Conservation (phyloP, 2,797 vertebrate genomes). For the Cynopterus sphinx region DNA sequence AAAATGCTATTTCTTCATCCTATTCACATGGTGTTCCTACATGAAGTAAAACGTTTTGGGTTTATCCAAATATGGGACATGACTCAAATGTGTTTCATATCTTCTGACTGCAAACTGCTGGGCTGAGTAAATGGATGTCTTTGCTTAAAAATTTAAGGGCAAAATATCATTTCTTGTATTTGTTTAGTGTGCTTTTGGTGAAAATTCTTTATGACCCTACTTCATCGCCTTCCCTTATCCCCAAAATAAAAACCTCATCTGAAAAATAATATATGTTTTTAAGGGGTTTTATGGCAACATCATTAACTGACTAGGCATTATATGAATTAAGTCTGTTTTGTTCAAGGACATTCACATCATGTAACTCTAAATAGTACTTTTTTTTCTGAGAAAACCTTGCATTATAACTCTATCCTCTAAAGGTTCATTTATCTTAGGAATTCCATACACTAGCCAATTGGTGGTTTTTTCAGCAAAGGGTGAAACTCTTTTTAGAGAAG, state of each 20-base stretch:
- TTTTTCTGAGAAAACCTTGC: not conserved
- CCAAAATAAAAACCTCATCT: not conserved
- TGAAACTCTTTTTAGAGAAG: not conserved
- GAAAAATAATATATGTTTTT: not conserved
- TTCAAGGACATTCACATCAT: not conserved
- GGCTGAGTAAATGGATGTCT: not conserved
- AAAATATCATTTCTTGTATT: not conserved
- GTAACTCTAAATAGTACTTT: not conserved
- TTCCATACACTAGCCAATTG: not conserved
- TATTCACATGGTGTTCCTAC: not conserved
- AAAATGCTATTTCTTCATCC: not conserved
- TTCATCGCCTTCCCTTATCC: not conserved
- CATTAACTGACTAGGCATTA: not conserved
- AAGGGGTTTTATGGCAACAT: not conserved
- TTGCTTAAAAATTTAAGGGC: not conserved
- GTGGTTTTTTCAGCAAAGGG: not conserved
- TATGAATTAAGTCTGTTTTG: not conserved
- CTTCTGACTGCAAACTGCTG: not conserved
- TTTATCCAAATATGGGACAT: not conserved
- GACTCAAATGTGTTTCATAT: not conserved
- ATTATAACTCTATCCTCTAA: not conserved
- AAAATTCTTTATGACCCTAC: not conserved
- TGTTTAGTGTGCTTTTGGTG: not conserved
- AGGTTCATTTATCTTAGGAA: not conserved
- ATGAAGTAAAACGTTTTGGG: not conserved